Evolutionary conservation across 2,113 vertebrate species (phyloP).

Genomic region (Bufo bufo): DNA sequence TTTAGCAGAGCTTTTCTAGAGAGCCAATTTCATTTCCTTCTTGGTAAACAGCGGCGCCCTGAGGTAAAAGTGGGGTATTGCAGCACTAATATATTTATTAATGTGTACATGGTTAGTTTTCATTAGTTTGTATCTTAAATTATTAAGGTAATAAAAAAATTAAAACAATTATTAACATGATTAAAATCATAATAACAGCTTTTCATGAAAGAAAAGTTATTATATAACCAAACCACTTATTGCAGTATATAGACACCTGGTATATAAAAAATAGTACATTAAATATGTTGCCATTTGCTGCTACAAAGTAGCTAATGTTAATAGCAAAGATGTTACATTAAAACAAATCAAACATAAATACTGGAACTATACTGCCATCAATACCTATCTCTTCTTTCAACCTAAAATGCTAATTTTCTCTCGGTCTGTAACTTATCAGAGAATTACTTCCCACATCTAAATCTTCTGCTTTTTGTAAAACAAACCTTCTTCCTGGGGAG

Average conservation of each 20-base stretch:
- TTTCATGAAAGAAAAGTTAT: background rate
- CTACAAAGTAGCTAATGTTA: background rate
- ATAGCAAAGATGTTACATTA: too few relatives aligned
- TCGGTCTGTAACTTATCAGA: constrained; percentile 66
- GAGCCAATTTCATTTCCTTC: background rate
- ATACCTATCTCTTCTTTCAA: constrained; percentile 62
- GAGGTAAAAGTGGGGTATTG: constrained; percentile 49
- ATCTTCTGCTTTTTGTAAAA: constrained; percentile 58
- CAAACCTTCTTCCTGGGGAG: constrained; percentile 58
- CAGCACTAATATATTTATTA: background rate
- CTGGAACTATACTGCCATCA: constrained; percentile 44
- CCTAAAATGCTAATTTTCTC: constrained; percentile 65
- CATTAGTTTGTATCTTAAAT: background rate
- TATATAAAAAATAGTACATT: too few relatives aligned
- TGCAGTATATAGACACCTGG: too few relatives aligned
- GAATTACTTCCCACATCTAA: constrained; percentile 44
- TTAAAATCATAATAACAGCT: background rate
- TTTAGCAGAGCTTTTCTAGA: constrained; percentile 10
- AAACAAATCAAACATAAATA: too few relatives aligned
- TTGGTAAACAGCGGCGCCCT: constrained; percentile 59
- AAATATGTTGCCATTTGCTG: background rate
- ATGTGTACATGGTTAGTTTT: too few relatives aligned
- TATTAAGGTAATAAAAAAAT: background rate
- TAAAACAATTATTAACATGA: background rate
- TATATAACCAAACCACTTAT: too few relatives aligned